phyloP scores from a whole-genome alignment of 2,888 invertebrate species.

The Agrotis segetum region DNA sequence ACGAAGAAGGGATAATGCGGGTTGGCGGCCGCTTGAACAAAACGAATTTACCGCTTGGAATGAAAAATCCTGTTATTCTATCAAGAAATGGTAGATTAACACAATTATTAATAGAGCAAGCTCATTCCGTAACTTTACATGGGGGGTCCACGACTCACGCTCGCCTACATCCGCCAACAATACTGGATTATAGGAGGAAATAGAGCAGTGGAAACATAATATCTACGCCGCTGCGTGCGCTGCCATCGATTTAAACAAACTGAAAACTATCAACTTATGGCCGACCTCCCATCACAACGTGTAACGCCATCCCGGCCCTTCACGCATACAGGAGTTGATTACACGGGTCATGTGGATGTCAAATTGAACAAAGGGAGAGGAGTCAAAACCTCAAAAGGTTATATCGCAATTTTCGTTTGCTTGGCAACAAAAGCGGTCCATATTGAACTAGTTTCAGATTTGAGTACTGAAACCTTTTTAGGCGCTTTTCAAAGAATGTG shows the following conservation, averaged over 20 bases:
- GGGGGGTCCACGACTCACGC: neutral
- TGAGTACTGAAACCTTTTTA: neutral
- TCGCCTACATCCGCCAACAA: neutral
- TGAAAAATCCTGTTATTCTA: neutral
- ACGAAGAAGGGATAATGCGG: neutral
- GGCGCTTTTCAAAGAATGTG: neutral
- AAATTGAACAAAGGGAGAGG: neutral
- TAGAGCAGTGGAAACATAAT: slow-evolving; percentile 1
- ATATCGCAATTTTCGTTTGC: slow-evolving; percentile 2
- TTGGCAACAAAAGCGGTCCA: slow-evolving; percentile 5
- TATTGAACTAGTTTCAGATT: neutral
- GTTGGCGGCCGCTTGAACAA: neutral
- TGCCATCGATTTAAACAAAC: neutral
- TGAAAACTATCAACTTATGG: neutral
- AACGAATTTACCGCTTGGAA: neutral
- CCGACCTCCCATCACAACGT: neutral
- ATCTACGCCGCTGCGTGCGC: neutral
- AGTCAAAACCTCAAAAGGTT: neutral
- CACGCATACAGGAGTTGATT: neutral
- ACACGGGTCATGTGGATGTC: neutral
- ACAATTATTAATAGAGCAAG: neutral
- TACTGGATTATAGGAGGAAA: neutral
- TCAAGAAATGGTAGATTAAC: neutral
- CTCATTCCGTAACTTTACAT: neutral
- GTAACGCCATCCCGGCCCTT: neutral